Percentiles rank a stretch among this genome's conserved stretches.
Conservation (phyloP, 2,888 invertebrate genomes). For the Gonocerus acuteangulatus region DNA sequence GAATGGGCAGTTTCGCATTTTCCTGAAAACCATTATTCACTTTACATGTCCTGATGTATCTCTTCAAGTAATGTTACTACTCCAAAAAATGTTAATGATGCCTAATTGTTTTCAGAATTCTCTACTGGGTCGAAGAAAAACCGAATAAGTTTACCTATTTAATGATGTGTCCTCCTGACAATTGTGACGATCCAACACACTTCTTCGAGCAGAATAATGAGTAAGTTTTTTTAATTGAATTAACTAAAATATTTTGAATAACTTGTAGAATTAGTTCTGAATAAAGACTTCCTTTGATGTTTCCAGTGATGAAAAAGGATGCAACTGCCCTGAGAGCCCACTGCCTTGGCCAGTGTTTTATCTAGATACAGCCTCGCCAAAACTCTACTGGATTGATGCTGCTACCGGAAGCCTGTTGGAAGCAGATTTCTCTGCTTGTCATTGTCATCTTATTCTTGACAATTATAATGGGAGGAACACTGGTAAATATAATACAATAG, state of each 20-base stretch:
- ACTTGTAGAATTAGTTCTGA: not conserved
- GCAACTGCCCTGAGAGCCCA: constrained; percentile 59
- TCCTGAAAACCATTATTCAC: no score
- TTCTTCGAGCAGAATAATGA: constrained; percentile 13
- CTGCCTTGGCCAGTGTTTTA: constrained; percentile 57
- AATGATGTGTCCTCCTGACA: constrained; percentile 56
- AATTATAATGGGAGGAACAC: constrained; percentile 18
- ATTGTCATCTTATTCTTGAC: constrained; percentile 52
- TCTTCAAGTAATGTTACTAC: no score
- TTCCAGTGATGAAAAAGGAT: constrained; percentile 40
- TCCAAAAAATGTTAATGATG: no score
- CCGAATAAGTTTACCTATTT: constrained; percentile 53
- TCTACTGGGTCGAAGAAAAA: constrained; percentile 69
- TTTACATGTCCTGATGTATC: no score
- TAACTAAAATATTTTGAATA: not conserved
- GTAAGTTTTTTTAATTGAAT: not conserved
- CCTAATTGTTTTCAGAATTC: constrained; percentile 47
- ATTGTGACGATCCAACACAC: constrained; percentile 42
- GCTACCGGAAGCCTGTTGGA: constrained; percentile 54
- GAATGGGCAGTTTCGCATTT: no score
- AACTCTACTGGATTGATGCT: constrained; percentile 59
- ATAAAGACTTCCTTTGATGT: not conserved
- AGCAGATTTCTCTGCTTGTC: constrained; percentile 59
- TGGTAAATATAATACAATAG: constrained; percentile 8
- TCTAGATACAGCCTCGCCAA: constrained; percentile 55